phyloP scores from a whole-genome alignment of 2,113 vertebrate genomes.

The Merops nubicus region DNA sequence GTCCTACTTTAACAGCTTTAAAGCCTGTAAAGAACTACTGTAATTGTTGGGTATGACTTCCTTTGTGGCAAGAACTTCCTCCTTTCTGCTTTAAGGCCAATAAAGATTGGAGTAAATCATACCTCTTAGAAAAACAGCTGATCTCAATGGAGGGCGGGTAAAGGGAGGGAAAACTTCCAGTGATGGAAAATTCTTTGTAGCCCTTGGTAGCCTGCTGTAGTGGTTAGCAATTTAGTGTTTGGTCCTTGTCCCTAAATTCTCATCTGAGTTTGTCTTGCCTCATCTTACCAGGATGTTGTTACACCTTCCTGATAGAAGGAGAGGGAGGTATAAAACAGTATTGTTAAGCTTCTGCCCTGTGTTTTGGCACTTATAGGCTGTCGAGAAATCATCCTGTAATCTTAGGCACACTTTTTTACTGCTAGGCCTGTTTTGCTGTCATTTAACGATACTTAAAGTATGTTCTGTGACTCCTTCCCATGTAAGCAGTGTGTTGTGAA shows the following conservation, averaged over 20 bases:
- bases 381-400: background rate
- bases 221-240: background rate
- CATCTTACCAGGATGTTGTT: background rate
- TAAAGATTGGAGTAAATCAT: slow-evolving; percentile 19
- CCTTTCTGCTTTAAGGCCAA: background rate
- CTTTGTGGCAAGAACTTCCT: background rate
- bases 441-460: background rate
- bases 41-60: slow-evolving; percentile 23
- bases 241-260: background rate
- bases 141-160: background rate
- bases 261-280: background rate
- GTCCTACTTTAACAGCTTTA: slow-evolving; percentile 6
- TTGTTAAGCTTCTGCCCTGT: background rate
- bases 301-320: background rate
- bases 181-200: background rate
- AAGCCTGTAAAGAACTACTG: slow-evolving; percentile 9
- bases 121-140: background rate
- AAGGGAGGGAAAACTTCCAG: background rate
- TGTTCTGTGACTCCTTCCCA: background rate
- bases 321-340: background rate
- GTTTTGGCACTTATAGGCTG: background rate
- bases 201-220: background rate
- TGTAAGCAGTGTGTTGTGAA: background rate
- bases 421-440: background rate
- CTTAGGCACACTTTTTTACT: background rate